Evolutionary conservation across 1,140 invertebrate genomes (phyloP).

Genomic region (Grapholita molesta): DNA sequence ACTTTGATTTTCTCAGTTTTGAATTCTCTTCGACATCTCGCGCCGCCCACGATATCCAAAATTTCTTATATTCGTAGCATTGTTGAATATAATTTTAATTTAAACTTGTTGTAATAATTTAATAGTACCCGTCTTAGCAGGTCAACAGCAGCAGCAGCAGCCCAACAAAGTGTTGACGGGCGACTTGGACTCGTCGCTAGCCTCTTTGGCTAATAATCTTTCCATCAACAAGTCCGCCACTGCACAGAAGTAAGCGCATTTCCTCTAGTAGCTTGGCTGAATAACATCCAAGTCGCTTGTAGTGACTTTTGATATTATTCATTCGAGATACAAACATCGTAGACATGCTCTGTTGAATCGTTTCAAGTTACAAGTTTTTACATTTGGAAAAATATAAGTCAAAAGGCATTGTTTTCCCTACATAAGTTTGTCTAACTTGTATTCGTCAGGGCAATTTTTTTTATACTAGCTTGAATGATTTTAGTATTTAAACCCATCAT

Average conservation of each 20-base stretch:
- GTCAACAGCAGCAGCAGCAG: constrained; percentile 76
- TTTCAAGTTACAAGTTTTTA: not conserved
- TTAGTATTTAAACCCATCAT: not conserved
- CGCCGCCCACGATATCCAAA: not conserved
- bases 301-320: not conserved
- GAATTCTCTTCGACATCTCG: too few species aligned
- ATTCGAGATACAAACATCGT: not conserved
- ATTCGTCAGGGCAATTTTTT: not conserved
- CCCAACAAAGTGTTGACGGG: constrained; percentile 89
- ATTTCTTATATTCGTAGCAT: not conserved
- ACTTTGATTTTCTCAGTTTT: too few species aligned
- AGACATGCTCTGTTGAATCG: not conserved
- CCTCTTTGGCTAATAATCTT: constrained; percentile 93
- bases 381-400: not conserved
- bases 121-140: constrained; percentile 29
- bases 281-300: not conserved
- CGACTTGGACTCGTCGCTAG: constrained; percentile 94
- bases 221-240: constrained; percentile 92
- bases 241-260: constrained; percentile 60
- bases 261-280: not conserved
- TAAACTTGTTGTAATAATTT: not conserved
- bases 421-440: not conserved
- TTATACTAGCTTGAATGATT: not conserved
- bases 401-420: not conserved
- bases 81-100: not conserved